These are phyloP conservation scores for Fissipunctia ypsillon DNA, from an alignment of 2,888 invertebrate species.

Conservation along the genomic window DNA sequence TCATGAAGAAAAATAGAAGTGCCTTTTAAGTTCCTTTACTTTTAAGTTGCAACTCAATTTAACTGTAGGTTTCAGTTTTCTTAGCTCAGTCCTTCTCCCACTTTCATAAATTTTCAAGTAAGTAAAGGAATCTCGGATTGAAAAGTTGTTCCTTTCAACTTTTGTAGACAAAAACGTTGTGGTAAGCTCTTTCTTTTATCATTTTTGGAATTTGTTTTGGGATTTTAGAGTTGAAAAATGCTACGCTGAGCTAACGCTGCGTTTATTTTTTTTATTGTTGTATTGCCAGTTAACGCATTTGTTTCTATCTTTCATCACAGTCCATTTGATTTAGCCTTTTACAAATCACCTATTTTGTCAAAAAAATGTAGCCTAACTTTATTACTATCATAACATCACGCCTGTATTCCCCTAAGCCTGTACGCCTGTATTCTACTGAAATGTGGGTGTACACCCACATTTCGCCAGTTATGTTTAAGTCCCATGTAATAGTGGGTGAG, in stretches of 20 bases:
- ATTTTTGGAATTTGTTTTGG: background rate
- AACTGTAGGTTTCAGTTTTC: slow-evolving; percentile 41
- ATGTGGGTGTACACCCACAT: no score
- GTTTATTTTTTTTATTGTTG: background rate
- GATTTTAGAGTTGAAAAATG: background rate
- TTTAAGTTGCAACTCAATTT: slow-evolving; percentile 30
- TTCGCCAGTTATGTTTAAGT: no score
- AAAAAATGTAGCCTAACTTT: background rate
- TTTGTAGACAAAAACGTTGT: slow-evolving; percentile 23
- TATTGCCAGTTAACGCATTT: background rate
- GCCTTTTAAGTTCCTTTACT: slow-evolving; percentile 20
- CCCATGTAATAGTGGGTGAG: no score
- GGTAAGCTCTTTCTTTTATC: background rate
- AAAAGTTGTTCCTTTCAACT: slow-evolving; percentile 17
- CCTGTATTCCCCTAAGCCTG: no score
- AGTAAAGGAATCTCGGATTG: slow-evolving; percentile 20
- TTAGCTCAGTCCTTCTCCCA: slow-evolving; percentile 13
- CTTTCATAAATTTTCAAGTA: slow-evolving; percentile 34
- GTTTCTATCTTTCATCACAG: background rate
- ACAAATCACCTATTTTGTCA: background rate
- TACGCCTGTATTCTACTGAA: no score
- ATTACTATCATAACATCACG: no score
- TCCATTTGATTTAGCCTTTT: background rate
- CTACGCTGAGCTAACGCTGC: background rate
- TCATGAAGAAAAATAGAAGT: slow-evolving; percentile 16